Evolutionary conservation across 1,140 invertebrate species (phyloP), one percentile per base, ranked within the genome.

Genomic region (Drosophila takahashii): DNA sequence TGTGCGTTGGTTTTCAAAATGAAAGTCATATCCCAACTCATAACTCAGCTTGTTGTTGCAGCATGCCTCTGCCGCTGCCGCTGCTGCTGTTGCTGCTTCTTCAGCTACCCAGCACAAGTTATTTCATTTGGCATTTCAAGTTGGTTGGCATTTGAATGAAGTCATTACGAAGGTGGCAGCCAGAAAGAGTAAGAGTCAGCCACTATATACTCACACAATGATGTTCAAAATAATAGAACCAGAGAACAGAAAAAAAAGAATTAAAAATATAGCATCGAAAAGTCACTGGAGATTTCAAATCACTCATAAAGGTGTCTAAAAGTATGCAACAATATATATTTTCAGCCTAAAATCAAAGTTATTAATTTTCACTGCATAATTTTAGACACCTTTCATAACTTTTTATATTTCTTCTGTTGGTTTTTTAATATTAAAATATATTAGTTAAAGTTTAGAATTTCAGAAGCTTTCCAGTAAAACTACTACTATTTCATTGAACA

Each of bases 91-190:
- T 54, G 37, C 42, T 65, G 54, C 48, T 45, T 59, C 54, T 53
- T 32, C 37, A 51, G 83, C 67, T 39, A 51, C 48, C 60, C 69
- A 62, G 81, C 81, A 76, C 53, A 86, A 86, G 83, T 86, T 86
- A 89, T 86, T 86, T 86, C 83, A 86, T 86, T 86, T 86, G 83
- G 83, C 71, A 86, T 86, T 86, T 86, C 83, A 89, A 86, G 84
- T 86, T 83, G 80, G 70, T 83, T 86, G 83, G 83, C 83, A 86
- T 86, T 86, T 86, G 83, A 86, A 86, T 86, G 83, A 86, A 86
- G 83, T 86, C 83, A 86, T 86, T 86, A 86, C 81, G 83, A 86
- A 83, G 71, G 79, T 77, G 64, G 74, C 64, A 76, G 73, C 34
- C 76, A 70, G 76, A 53, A 54, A 37, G 41, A 71, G 66, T 53